phyloP scores from a whole-genome alignment of 2,797 vertebrate species.

The Leucoraja ocellata region DNA sequence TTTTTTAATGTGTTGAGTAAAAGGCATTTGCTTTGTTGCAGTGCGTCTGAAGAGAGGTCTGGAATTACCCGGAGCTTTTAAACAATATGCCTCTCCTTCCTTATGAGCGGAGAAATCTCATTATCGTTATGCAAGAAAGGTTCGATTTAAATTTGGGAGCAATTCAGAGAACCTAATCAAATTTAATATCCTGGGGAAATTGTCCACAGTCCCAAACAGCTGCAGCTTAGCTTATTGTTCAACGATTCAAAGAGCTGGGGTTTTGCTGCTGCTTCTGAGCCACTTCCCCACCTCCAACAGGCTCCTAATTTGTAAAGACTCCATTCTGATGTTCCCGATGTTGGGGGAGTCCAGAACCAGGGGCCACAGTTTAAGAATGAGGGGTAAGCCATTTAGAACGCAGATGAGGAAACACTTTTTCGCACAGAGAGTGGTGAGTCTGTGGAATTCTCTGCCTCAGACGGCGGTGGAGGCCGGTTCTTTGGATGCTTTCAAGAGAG shows the following conservation, averaged over 20 bases:
- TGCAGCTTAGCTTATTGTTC: background rate
- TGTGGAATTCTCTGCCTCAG: no score
- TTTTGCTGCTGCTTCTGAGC: background rate
- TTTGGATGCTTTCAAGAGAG: no score
- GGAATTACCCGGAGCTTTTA: background rate
- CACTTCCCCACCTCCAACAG: background rate
- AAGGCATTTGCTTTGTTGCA: background rate
- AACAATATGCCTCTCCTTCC: background rate
- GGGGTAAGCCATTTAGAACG: no score
- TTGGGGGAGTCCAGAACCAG: no score
- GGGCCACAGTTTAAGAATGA: no score
- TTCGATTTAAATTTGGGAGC: background rate
- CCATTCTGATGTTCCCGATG: background rate
- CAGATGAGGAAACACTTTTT: no score
- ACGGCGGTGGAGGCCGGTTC: no score
- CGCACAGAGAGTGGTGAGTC: no score
- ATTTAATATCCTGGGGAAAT: slow-evolving; percentile 22
- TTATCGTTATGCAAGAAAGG: background rate
- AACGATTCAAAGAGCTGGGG: background rate
- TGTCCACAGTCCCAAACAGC: background rate
- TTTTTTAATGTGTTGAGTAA: background rate
- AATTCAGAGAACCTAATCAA: slow-evolving; percentile 4
- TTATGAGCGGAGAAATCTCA: background rate
- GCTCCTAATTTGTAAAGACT: background rate
- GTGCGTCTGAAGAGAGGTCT: background rate